Evolutionary conservation across 1,140 invertebrate species (phyloP).

Genomic region (Brachionus sp.): DNA sequence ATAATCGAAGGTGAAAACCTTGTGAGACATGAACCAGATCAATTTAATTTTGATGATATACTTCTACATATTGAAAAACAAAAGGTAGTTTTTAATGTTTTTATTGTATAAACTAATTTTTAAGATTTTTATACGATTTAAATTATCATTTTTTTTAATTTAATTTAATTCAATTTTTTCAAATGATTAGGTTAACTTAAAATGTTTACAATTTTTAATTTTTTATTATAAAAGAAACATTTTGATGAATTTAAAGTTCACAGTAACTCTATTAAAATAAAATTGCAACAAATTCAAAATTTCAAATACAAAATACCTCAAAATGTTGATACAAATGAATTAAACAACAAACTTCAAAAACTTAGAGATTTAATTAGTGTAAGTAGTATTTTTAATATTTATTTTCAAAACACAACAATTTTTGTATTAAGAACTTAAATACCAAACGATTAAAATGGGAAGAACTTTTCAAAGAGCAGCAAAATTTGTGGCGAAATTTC

Average conservation of each 20-base stretch:
- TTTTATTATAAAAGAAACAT: constrained; percentile 7
- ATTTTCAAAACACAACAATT: not conserved
- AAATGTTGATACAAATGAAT: constrained; percentile 9
- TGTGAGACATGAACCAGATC: constrained; percentile 13
- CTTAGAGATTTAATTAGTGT: not conserved
- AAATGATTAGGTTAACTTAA: not conserved
- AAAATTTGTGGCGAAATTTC: constrained; percentile 30
- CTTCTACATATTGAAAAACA: constrained; percentile 34
- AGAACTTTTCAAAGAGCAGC: constrained; percentile 4
- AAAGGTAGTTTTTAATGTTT: not conserved
- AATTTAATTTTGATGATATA: constrained; percentile 42
- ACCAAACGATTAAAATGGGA: constrained; percentile 41
- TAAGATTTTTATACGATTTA: too few species aligned
- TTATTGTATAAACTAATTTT: not conserved
- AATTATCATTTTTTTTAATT: too few species aligned
- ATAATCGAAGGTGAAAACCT: constrained; percentile 23
- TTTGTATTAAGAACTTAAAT: not conserved
- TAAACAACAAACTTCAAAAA: not conserved
- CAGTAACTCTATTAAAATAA: not conserved
- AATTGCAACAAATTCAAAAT: not conserved
- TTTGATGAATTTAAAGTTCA: constrained; percentile 13
- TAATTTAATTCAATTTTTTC: too few species aligned
- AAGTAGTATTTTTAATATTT: not conserved
- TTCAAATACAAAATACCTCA: not conserved
- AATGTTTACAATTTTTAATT: not conserved